phyloP scores from a whole-genome alignment of 2,888 invertebrate genomes.

The Tinea trinotella region DNA sequence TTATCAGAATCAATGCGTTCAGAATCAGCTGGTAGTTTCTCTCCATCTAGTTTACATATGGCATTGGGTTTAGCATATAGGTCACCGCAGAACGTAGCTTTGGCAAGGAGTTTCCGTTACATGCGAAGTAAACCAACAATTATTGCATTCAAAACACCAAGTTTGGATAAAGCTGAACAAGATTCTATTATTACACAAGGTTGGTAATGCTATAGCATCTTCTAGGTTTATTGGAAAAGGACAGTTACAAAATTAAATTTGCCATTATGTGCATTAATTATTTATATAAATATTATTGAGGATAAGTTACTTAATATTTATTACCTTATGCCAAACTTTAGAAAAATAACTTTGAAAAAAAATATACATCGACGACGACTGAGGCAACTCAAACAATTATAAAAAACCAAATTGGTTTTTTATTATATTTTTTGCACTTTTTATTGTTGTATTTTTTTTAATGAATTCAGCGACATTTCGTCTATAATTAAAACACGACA shows the following conservation, averaged over 20 bases:
- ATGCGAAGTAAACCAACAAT: constrained; percentile 92
- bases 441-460: no score
- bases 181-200: constrained; percentile 73
- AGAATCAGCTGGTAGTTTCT: constrained; percentile 84
- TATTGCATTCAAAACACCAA: constrained; percentile 89
- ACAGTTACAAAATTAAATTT: no score
- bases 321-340: no score
- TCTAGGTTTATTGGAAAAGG: no score
- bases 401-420: no score
- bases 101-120: constrained; percentile 91
- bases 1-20: constrained; percentile 44
- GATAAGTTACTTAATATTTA: no score
- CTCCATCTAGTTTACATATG: constrained; percentile 75
- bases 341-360: no score
- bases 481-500: background rate
- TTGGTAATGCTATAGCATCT: no score
- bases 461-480: background rate
- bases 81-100: constrained; percentile 83
- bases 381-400: no score
- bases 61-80: constrained; percentile 78
- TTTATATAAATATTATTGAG: no score
- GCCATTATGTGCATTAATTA: background rate
- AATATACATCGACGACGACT: no score
- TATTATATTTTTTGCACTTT: no score
- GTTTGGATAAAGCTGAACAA: constrained; percentile 73